These are phyloP conservation scores for Spodoptera littoralis DNA, from an alignment of 2,888 invertebrate species.

Conservation along the genomic window DNA sequence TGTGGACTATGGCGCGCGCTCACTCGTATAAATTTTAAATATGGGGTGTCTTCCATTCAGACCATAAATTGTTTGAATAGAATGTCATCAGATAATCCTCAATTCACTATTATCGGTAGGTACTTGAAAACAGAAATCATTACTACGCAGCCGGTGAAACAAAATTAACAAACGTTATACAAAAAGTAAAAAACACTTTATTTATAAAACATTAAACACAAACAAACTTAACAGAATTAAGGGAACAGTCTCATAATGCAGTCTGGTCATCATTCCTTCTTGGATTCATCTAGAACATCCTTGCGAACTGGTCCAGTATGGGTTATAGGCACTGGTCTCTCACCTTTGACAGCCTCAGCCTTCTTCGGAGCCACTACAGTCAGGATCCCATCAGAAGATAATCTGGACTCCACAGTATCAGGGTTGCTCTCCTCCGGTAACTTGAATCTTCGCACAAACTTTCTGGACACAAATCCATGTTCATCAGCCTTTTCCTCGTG, in stretches of 20 bases:
- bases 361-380: constrained; percentile 90
- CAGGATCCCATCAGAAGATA: constrained; percentile 94
- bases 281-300: constrained; percentile 61
- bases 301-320: constrained; percentile 88
- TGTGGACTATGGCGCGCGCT: no score
- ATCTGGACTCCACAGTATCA: constrained; percentile 91
- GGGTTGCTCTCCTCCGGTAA: constrained; percentile 92
- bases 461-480: constrained; percentile 92
- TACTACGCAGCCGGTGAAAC: not conserved
- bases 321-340: constrained; percentile 88
- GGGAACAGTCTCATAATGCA: constrained; percentile 40
- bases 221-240: constrained; percentile 28
- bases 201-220: constrained; percentile 12
- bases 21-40: no score
- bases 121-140: no score
- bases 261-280: constrained; percentile 32
- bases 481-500: constrained; percentile 94
- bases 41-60: no score
- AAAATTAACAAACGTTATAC: not conserved
- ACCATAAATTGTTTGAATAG: no score
- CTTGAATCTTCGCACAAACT: constrained; percentile 91
- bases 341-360: constrained; percentile 72
- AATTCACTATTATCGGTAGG: no score
- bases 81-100: no score
- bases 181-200: not conserved